Conservation (phyloP, 1,140 invertebrate genomes). For the Oscheius sp. region DNA sequence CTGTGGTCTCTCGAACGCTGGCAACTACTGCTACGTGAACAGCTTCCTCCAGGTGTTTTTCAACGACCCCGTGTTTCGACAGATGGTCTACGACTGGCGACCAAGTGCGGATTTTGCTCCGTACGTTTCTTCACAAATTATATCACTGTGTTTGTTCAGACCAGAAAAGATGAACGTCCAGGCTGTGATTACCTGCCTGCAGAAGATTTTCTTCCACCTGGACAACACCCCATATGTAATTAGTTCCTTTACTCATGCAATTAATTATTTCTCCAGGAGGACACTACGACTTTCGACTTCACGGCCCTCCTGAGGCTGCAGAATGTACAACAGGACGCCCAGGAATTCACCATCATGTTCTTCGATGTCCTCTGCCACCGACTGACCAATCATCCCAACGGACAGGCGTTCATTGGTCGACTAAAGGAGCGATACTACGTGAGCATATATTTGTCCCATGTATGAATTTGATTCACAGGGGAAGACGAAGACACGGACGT, state of each 20-base stretch:
- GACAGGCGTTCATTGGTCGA: conserved; percentile 15
- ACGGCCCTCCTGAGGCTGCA: conserved; percentile 45
- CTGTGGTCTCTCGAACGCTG: conserved; percentile 50
- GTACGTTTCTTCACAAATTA: background rate
- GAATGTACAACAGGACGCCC: conserved; percentile 59
- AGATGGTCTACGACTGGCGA: conserved; percentile 53
- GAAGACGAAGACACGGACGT: conserved; percentile 30
- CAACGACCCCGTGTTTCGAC: conserved; percentile 56
- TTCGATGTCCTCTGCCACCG: conserved; percentile 51
- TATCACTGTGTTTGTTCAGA: conserved; percentile 29
- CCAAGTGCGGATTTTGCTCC: conserved; percentile 1
- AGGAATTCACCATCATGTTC: conserved; percentile 54
- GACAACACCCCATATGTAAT: conserved; percentile 56
- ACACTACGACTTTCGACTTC: conserved; percentile 24
- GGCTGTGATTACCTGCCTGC: conserved; percentile 48
- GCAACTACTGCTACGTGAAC: conserved; percentile 58
- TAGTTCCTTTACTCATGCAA: background rate
- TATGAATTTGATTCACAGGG: conserved; percentile 41
- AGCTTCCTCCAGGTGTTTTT: conserved; percentile 58
- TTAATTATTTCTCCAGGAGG: background rate
- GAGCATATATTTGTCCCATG: background rate
- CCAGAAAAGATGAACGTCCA: conserved; percentile 53
- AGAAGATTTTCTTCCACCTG: conserved; percentile 50
- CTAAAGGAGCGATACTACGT: conserved; percentile 41
- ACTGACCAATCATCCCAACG: conserved; percentile 51